Evolutionary conservation across 2,888 invertebrate species (phyloP).

Genomic region (Caenorhabditis angaria): DNA sequence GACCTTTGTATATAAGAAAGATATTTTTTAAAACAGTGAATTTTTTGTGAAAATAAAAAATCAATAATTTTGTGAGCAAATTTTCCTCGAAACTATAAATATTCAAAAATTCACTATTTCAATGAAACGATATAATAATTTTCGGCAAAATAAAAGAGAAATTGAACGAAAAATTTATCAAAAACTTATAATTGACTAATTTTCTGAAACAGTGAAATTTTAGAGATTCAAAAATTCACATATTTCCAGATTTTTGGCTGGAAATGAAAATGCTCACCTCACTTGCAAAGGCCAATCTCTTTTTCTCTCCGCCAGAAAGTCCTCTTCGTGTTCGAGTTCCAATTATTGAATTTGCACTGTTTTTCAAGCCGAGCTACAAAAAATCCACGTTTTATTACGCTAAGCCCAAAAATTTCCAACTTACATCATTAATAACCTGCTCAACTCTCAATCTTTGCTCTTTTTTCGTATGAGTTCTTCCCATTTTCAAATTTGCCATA

Average conservation of each 20-base stretch:
- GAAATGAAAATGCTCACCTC: slow-evolving; percentile 77
- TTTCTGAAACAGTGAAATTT: too few species aligned
- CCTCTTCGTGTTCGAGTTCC: slow-evolving; percentile 83
- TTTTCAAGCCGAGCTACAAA: slow-evolving; percentile 75
- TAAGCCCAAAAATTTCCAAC: background rate
- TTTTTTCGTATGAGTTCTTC: slow-evolving; percentile 78
- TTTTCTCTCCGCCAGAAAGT: slow-evolving; percentile 91
- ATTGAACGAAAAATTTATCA: too few species aligned
- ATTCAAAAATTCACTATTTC: too few species aligned
- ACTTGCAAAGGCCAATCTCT: slow-evolving; percentile 89
- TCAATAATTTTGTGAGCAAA: too few species aligned
- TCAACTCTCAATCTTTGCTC: slow-evolving; percentile 80
- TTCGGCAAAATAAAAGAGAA: too few species aligned
- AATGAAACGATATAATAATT: too few species aligned
- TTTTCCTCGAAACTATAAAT: too few species aligned
- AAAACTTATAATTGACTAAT: too few species aligned
- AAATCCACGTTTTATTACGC: background rate
- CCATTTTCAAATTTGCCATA: slow-evolving; percentile 86
- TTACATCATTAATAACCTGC: slow-evolving; percentile 75
- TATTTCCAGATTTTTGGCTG: background rate
- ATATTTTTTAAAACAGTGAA: too few species aligned
- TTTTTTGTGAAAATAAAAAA: too few species aligned
- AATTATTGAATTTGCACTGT: slow-evolving; percentile 81
- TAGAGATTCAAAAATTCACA: too few species aligned
- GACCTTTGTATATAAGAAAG: too few species aligned